Base-by-base conservation (phyloP, 1,140 invertebrate genomes). In the Papilio dardanus region DNA sequence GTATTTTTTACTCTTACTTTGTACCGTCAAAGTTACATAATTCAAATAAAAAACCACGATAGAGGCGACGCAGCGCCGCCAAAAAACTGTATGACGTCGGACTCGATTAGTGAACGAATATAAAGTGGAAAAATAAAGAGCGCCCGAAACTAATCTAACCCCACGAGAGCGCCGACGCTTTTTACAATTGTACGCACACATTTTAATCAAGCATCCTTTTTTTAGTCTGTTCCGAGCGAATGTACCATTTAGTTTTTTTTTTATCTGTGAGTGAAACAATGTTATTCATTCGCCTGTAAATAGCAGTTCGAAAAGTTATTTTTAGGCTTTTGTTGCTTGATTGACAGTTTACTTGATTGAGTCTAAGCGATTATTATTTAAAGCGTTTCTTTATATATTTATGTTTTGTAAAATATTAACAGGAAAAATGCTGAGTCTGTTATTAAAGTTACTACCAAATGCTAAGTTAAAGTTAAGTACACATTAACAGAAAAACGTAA, bases 131-230 rank as follows among this genome's bases (percentile, higher is more conserved):
- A 73, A 73, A 73, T 73, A 73, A 73, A 73, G 71, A 58, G 71
- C 35, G 71, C 46, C 71, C 71, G 71, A 73, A 91, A 91, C 91
- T 85, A 92, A 92, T 92, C 85, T 86, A 86, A 81, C 81, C 83
- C 81, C 91, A 92, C 88, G 89, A 88, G 80, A 81, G 80, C 74
- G 66, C 54, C 74, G 77, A 77, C 65, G 76, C 71, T 74, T 78
- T 77, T 76, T 75, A 81, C 81, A 83, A 84, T 80, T 74, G 78
- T 78, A 74, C 82, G 80, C 88, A 83, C 83, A 86, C 87, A 83
- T 90, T 90, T 90, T 90, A 90, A 92, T 90, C 88, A 87, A 86
- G 85, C 86, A 90, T 91, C 90, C 78, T 81, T 85, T 90, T 90
- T 88, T 87, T 86, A 82, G 75, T 74, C 73, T 62, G 76, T 69